Percentiles rank a stretch among this genome's conserved stretches.
These are phyloP conservation scores for Doryteuthis pealeii DNA, from an alignment of 1,140 invertebrate genomes.

Conservation along the genomic window DNA sequence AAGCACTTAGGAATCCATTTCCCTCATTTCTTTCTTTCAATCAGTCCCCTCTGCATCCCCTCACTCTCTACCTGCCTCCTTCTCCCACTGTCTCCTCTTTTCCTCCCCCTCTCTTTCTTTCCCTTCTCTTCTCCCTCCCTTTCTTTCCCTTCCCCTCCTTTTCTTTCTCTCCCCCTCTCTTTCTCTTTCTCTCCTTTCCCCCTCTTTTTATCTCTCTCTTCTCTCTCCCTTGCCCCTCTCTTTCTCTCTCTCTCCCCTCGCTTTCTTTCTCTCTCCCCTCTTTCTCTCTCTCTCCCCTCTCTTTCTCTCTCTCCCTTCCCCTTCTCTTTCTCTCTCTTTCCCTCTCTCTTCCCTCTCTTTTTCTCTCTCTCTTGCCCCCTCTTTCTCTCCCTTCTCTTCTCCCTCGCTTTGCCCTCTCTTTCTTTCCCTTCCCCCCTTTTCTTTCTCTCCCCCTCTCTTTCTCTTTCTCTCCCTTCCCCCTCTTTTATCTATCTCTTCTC, in stretches of 20 bases:
- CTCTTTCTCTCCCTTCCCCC: not conserved
- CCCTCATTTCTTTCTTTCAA: no score
- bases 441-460: not conserved
- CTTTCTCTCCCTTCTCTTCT: not conserved
- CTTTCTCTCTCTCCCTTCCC: conserved; percentile 57
- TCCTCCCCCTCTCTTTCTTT: no score
- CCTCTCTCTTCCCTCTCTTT: conserved; percentile 21
- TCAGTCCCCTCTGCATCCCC: no score
- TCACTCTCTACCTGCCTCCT: no score
- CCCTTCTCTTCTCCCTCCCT: not conserved
- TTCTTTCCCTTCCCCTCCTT: not conserved
- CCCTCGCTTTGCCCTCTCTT: not conserved
- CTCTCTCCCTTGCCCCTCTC: conserved; percentile 40
- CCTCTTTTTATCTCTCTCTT: conserved; percentile 59
- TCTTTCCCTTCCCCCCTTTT: not conserved
- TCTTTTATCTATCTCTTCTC: not conserved
- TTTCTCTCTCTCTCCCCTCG: conserved; percentile 35
- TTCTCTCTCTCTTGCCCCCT: not conserved
- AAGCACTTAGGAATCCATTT: no score
- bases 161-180: conserved; percentile 6
- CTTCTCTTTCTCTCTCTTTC: conserved; percentile 27
- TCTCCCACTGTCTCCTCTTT: no score
- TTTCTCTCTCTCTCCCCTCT: not conserved
- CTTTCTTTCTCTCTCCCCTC: conserved; percentile 54
- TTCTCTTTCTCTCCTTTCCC: conserved; percentile 55